A percentile compares a stretch with the other conserved stretches of the same genome.
These are phyloP conservation scores for Lithophane socia DNA, from an alignment of 2,888 invertebrate genomes.

Conservation along the genomic window DNA sequence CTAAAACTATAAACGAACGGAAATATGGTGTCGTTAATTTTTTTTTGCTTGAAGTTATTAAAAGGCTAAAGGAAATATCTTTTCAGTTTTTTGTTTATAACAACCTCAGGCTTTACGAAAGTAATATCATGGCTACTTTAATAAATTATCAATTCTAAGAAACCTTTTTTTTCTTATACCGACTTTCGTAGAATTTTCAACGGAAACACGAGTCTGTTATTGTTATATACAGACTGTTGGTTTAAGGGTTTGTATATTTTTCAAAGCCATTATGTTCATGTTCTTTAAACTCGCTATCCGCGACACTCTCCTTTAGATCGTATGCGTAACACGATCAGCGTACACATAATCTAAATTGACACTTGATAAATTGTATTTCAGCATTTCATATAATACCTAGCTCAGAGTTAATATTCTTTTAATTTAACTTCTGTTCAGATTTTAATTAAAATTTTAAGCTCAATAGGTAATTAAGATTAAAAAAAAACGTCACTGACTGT, in stretches of 20 bases:
- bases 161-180: not conserved
- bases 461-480: too few species aligned
- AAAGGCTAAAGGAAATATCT: not conserved
- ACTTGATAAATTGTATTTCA: too few species aligned
- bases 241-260: not conserved
- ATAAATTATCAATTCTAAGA: not conserved
- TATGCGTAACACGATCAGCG: too few species aligned
- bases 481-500: too few species aligned
- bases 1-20: not conserved
- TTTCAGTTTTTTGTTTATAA: not conserved
- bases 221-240: not conserved
- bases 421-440: too few species aligned
- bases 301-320: not conserved
- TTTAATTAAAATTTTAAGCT: too few species aligned
- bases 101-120: not conserved
- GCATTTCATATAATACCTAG: too few species aligned
- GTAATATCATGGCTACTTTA: not conserved
- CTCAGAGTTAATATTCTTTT: too few species aligned
- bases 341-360: too few species aligned
- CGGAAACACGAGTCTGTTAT: not conserved
- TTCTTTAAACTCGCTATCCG: not conserved
- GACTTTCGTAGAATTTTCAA: conserved; percentile 1
- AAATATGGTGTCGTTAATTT: not conserved
- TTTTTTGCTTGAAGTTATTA: not conserved
- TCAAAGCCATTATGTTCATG: not conserved